These are phyloP conservation scores for Xiphophorus maculatus DNA, from an alignment of 2,113 vertebrate genomes.

Conservation along the genomic window DNA sequence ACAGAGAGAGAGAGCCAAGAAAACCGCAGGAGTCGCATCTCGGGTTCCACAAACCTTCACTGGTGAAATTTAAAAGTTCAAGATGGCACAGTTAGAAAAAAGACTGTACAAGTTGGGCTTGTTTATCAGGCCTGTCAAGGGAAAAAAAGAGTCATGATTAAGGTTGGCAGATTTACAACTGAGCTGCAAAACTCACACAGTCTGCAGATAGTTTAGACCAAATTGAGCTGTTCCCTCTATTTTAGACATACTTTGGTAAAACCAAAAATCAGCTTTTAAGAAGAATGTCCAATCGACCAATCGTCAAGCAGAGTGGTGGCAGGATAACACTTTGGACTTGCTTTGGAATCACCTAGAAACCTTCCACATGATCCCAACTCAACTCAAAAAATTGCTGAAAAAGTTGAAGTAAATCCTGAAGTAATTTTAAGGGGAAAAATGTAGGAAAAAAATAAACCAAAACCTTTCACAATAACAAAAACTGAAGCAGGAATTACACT, in stretches of 20 bases:
- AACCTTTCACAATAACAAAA: too few relatives aligned
- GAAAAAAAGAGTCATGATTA: background rate
- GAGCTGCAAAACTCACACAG: background rate
- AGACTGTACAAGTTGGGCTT: background rate
- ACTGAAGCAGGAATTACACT: too few relatives aligned
- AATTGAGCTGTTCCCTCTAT: background rate
- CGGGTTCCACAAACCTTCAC: background rate
- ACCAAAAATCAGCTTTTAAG: background rate
- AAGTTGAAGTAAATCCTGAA: background rate
- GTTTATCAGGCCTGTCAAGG: background rate
- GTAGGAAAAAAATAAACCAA: background rate
- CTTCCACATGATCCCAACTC: background rate
- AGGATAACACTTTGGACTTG: background rate
- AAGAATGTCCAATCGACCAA: background rate
- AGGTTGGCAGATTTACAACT: background rate
- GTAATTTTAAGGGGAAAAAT: background rate
- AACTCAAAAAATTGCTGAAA: background rate
- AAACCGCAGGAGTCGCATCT: background rate
- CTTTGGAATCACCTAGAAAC: background rate
- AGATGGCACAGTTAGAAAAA: background rate
- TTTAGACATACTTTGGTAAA: too few relatives aligned
- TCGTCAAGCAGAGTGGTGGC: background rate
- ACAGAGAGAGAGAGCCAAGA: background rate
- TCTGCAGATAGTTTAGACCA: background rate
- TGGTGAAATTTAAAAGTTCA: background rate